phyloP scores from a whole-genome alignment of 2,797 vertebrate genomes.

The Fistularia tabacaria region DNA sequence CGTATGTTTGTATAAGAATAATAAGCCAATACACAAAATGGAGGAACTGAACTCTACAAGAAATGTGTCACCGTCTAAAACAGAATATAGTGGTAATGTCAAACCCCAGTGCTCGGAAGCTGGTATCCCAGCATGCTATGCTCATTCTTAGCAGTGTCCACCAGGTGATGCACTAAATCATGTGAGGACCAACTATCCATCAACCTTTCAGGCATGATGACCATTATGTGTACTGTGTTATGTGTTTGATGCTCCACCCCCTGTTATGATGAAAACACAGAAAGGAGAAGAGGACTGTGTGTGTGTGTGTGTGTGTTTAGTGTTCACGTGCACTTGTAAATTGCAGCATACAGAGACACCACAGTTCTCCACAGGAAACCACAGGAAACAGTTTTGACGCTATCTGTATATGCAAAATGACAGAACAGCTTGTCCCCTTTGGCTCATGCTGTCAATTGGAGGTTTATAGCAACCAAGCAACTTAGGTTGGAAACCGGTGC shows the following conservation, averaged over 20 bases:
- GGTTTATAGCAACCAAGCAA: constrained; percentile 44
- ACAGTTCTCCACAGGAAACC: constrained; percentile 68
- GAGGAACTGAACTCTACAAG: no score
- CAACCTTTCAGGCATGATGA: constrained; percentile 25
- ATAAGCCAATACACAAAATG: no score
- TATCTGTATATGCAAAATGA: constrained; percentile 56
- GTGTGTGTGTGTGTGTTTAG: constrained; percentile 4
- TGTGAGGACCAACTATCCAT: constrained; percentile 34
- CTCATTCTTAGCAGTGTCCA: constrained; percentile 59
- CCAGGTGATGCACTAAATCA: constrained; percentile 73
- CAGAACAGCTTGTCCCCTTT: constrained; percentile 59
- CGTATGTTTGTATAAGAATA: no score
- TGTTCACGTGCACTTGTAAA: constrained; percentile 52
- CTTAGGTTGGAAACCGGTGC: not conserved
- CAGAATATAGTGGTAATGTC: not conserved
- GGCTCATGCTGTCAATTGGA: constrained; percentile 47
- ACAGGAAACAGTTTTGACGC: constrained; percentile 74
- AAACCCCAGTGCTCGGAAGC: not conserved
- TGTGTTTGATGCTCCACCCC: constrained; percentile 11
- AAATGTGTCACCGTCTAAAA: not conserved
- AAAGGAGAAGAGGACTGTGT: constrained; percentile 11
- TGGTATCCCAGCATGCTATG: constrained; percentile 12
- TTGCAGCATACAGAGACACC: constrained; percentile 60
- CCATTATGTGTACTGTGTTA: constrained; percentile 20
- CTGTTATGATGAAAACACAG: constrained; percentile 17